These are phyloP conservation scores for Lasioglossum oenotherae DNA, from an alignment of 2,888 invertebrate species.

Conservation along the genomic window DNA sequence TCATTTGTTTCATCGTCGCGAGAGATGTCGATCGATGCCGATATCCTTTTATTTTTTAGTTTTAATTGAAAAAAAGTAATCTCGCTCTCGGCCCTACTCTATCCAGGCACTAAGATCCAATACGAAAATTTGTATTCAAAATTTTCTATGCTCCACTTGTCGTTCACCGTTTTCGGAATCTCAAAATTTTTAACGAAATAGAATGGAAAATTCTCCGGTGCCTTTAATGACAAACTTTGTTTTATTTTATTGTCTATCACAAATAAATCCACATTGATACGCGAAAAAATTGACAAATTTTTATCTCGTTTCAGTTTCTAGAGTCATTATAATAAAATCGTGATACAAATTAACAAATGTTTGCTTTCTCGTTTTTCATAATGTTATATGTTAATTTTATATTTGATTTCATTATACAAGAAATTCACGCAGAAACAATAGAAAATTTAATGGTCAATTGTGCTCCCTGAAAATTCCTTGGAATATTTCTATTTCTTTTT, in stretches of 20 bases:
- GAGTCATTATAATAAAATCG: not conserved
- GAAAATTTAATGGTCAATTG: not conserved
- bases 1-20: not conserved
- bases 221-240: not conserved
- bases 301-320: not conserved
- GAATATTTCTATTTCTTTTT: not conserved
- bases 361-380: not conserved
- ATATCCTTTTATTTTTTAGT: conserved; percentile 4
- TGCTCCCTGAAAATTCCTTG: not conserved
- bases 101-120: conserved; percentile 82
- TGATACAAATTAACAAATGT: not conserved
- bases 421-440: not conserved
- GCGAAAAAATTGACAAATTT: not conserved
- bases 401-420: not conserved
- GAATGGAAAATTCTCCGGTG: conserved; percentile 5
- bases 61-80: conserved; percentile 18
- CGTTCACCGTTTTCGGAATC: not conserved
- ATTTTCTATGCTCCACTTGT: conserved; percentile 20
- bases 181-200: not conserved
- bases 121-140: conserved; percentile 67
- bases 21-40: conserved; percentile 19
- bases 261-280: not conserved
- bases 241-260: not conserved
- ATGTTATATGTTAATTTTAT: not conserved
- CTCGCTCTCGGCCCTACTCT: conserved; percentile 81